Evolutionary conservation across 1,140 invertebrate species (phyloP).

Genomic region (Scaptomyza hsui): DNA sequence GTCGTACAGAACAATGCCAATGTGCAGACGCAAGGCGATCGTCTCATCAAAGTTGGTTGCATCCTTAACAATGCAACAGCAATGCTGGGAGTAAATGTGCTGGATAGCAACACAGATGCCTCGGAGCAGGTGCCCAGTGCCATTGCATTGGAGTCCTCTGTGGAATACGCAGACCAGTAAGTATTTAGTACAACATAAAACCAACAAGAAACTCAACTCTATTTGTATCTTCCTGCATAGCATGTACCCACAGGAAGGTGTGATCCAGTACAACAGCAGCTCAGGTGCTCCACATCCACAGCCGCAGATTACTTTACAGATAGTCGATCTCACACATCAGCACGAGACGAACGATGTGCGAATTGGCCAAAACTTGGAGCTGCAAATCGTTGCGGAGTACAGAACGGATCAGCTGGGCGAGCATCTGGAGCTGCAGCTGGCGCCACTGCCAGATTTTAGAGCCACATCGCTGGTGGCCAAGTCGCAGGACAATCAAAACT

Average conservation of each 20-base stretch:
- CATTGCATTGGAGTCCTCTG: conserved; percentile 73
- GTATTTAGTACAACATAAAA: background rate
- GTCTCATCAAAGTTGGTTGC: conserved; percentile 87
- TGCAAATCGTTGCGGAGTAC: conserved; percentile 76
- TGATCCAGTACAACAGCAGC: conserved; percentile 65
- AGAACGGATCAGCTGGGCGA: conserved; percentile 51
- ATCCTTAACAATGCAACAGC: conserved; percentile 83
- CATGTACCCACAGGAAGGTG: conserved; percentile 61
- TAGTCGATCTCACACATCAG: conserved; percentile 75
- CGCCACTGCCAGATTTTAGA: conserved; percentile 71
- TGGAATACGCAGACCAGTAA: conserved; percentile 74
- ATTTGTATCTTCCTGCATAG: conserved; percentile 26
- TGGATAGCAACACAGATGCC: conserved; percentile 46
- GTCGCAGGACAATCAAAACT: conserved; percentile 84
- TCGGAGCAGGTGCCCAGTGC: conserved; percentile 68
- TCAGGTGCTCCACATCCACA: conserved; percentile 45
- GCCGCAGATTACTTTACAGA: conserved; percentile 72
- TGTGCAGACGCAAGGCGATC: conserved; percentile 88
- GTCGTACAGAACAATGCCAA: conserved; percentile 88
- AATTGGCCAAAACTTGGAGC: conserved; percentile 78
- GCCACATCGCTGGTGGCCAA: conserved; percentile 83
- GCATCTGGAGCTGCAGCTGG: conserved; percentile 53
- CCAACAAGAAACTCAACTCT: background rate
- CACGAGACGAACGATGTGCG: conserved; percentile 77
- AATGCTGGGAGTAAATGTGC: conserved; percentile 17